A percentile compares a stretch with the other conserved stretches of the same genome.
Evolutionary conservation across 2,113 vertebrate species (phyloP).

Genomic region (human): GRCh38 chr18:35062501-35063000

Average conservation of each 20-base stretch:
- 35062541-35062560: background rate
- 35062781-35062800: background rate
- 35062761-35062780: background rate
- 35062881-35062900: background rate
- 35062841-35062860: background rate
- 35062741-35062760: background rate
- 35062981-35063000: background rate
- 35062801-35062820: background rate
- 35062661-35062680: background rate
- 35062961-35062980: background rate
- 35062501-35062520: background rate
- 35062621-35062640: background rate
- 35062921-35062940: background rate
- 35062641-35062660: background rate
- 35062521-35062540: background rate
- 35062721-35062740: background rate
- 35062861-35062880: background rate
- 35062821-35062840: conserved; percentile 2
- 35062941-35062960: background rate
- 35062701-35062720: background rate
- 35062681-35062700: background rate
- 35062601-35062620: background rate
- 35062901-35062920: background rate
- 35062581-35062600: background rate
- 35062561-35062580: background rate